A percentile compares a stretch with the other conserved stretches of the same genome.
These are phyloP conservation scores for Myotis lucifugus DNA, from an alignment of 2,113 vertebrate genomes.

Conservation along the genomic window DNA sequence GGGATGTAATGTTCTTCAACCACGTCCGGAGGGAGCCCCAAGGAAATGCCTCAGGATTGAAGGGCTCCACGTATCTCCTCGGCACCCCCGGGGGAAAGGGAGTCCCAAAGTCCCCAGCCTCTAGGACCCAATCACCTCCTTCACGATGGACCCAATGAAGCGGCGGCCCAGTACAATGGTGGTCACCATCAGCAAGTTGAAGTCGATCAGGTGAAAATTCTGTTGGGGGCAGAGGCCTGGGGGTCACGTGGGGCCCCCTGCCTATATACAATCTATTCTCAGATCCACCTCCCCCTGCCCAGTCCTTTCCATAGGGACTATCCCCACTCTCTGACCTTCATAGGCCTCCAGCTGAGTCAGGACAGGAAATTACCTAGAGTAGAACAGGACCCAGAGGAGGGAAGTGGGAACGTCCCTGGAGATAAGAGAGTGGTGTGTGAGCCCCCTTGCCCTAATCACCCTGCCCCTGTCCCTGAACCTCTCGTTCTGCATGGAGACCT, in stretches of 20 bases:
- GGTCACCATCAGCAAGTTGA: slow-evolving; percentile 97
- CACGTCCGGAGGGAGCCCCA: slow-evolving; percentile 10
- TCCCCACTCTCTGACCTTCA: slow-evolving; percentile 76
- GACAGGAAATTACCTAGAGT: slow-evolving; percentile 76
- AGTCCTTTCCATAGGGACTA: slow-evolving; percentile 58
- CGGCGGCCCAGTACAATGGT: slow-evolving; percentile 95
- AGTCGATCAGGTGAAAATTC: slow-evolving; percentile 99
- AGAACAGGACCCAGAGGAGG: slow-evolving; percentile 73
- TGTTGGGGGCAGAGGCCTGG: slow-evolving; percentile 79
- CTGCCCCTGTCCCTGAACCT: slow-evolving; percentile 2
- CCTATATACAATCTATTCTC: not conserved
- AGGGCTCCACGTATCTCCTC: not conserved
- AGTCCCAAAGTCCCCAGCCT: slow-evolving; percentile 52
- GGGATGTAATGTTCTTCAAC: slow-evolving; percentile 15
- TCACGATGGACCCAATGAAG: slow-evolving; percentile 95
- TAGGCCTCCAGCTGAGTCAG: slow-evolving; percentile 72
- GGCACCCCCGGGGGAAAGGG: not conserved
- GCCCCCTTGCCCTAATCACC: slow-evolving; percentile 39
- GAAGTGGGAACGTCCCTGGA: slow-evolving; percentile 74
- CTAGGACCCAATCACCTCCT: slow-evolving; percentile 90
- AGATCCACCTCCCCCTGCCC: slow-evolving; percentile 45
- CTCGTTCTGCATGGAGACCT: not conserved
- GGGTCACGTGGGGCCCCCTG: slow-evolving; percentile 55
- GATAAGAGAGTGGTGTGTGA: slow-evolving; percentile 66
- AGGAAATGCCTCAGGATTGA: slow-evolving; percentile 17